Conservation (phyloP, 2,797 vertebrate genomes). For the Lithobates pipiens region DNA sequence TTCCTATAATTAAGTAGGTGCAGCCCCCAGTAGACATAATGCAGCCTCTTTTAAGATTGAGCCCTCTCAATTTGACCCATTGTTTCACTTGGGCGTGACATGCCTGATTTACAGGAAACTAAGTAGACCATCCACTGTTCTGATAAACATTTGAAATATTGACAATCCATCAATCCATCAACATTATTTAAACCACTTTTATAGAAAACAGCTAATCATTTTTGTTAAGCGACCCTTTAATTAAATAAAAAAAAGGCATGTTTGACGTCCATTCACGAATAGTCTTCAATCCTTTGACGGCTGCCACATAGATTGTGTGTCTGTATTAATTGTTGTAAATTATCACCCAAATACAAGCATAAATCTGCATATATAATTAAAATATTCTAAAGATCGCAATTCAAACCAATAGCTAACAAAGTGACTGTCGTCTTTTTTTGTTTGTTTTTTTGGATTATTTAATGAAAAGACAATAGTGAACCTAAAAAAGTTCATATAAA, state of each 20-base stretch:
- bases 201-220: not conserved
- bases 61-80: not conserved
- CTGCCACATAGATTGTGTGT: not conserved
- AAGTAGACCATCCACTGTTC: not conserved
- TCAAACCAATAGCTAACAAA: slow-evolving; percentile 74
- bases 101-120: not conserved
- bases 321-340: not conserved
- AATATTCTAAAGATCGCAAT: slow-evolving; percentile 64
- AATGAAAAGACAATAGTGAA: slow-evolving; percentile 76
- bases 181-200: not conserved
- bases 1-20: too few species aligned
- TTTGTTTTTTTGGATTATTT: slow-evolving; percentile 72
- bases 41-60: too few species aligned
- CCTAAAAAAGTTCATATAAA: slow-evolving; percentile 82
- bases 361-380: not conserved
- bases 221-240: not conserved
- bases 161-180: not conserved
- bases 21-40: too few species aligned
- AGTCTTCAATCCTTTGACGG: not conserved
- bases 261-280: not conserved
- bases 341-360: not conserved
- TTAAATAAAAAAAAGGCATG: not conserved
- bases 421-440: slow-evolving; percentile 68
- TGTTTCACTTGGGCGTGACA: not conserved
- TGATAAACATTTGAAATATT: not conserved